Conservation (phyloP, 2,797 vertebrate species). For the Apodemus agrarius region DNA sequence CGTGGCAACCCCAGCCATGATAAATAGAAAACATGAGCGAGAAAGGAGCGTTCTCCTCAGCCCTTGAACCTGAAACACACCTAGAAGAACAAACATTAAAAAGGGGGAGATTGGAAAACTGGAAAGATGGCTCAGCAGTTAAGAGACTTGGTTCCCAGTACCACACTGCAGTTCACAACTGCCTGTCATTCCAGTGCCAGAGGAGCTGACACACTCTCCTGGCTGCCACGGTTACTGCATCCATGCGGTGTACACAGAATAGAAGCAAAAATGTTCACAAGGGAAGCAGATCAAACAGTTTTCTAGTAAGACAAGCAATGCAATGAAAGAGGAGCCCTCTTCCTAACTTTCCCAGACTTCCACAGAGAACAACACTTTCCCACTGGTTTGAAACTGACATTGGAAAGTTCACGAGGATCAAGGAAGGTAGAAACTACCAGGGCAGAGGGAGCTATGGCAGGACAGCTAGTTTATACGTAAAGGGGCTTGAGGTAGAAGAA, state of each 20-base stretch:
- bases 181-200: neutral
- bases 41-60: slow-evolving; percentile 4
- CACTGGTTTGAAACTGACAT: neutral
- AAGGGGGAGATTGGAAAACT: neutral
- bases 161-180: neutral
- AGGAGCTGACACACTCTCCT: neutral
- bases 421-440: neutral
- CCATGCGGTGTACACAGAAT: neutral
- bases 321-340: neutral
- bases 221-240: neutral
- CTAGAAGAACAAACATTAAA: neutral
- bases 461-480: slow-evolving; percentile 6
- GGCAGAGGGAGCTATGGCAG: neutral
- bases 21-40: slow-evolving; percentile 9
- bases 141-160: neutral
- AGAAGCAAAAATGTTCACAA: neutral
- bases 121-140: no score
- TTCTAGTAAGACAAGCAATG: neutral
- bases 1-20: neutral
- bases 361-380: neutral
- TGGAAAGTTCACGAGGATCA: neutral
- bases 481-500: neutral
- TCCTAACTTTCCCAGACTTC: neutral
- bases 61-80: slow-evolving; percentile 35
- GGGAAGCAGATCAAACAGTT: neutral